phyloP scores from a whole-genome alignment of 2,797 vertebrate species.

The Coccyzus lansbergi region DNA sequence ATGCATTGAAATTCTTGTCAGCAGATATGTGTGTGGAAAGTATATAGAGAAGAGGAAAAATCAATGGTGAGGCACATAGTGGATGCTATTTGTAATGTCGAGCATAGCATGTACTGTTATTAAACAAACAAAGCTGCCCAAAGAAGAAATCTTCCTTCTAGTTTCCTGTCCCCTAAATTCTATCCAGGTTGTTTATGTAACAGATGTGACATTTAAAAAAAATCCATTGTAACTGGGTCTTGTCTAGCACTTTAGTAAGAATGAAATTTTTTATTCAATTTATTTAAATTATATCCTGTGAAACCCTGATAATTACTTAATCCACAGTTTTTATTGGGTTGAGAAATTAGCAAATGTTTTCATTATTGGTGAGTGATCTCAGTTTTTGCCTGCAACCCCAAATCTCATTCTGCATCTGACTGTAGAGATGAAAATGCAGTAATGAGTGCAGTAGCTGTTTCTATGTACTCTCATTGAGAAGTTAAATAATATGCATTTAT shows the following conservation, averaged over 20 bases:
- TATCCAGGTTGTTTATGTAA: background rate
- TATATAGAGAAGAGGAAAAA: background rate
- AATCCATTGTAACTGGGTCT: background rate
- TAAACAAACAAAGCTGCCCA: background rate
- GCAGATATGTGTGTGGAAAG: background rate
- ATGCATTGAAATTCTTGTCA: rapidly evolving
- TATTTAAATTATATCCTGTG: background rate
- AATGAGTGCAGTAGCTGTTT: background rate
- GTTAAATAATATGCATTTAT: background rate
- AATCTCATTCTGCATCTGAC: background rate
- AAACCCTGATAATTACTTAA: background rate
- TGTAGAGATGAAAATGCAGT: background rate
- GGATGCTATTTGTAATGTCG: background rate
- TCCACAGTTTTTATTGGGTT: background rate
- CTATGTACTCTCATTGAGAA: background rate
- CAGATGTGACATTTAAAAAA: background rate
- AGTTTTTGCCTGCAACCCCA: background rate
- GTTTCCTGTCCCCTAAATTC: background rate
- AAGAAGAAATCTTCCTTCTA: background rate
- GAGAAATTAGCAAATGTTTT: background rate
- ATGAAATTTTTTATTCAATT: background rate
- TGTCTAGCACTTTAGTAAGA: background rate
- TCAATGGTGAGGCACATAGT: background rate
- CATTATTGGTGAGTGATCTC: background rate
- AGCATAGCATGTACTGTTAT: background rate